Conservation (phyloP, 2,113 vertebrate species). For the Verasper variegatus region DNA sequence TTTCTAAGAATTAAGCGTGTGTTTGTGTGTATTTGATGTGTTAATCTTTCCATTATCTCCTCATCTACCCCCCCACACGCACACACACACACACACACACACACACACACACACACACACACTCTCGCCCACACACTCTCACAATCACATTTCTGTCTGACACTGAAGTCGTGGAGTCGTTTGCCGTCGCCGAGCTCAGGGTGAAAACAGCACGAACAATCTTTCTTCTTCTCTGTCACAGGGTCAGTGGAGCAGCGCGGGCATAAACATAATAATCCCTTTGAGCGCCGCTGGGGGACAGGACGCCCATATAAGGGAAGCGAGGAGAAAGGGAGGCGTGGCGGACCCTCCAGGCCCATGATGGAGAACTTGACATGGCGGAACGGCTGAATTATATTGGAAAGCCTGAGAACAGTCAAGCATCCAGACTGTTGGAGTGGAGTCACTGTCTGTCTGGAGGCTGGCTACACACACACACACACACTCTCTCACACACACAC, state of each 20-base stretch:
- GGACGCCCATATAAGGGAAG: conserved; percentile 76
- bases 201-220: conserved; percentile 52
- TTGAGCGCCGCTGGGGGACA: conserved; percentile 60
- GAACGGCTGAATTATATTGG: conserved; percentile 72
- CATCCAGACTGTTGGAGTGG: conserved; percentile 65
- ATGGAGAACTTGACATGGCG: conserved; percentile 68
- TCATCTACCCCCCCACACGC: neutral
- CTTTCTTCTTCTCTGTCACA: conserved; percentile 59
- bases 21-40: conserved; percentile 5
- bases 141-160: conserved; percentile 16
- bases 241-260: conserved; percentile 65
- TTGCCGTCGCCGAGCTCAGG: conserved; percentile 29
- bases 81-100: neutral
- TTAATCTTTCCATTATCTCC: conserved; percentile 13
- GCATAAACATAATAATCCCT: conserved; percentile 78
- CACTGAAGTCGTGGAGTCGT: conserved; percentile 29
- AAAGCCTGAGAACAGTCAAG: conserved; percentile 73
- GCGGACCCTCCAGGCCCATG: conserved; percentile 51
- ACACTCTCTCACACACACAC: conserved; percentile 15
- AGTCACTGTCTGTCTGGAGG: conserved; percentile 59
- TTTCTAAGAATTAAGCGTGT: neutral
- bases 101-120: conserved; percentile 25
- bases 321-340: conserved; percentile 77
- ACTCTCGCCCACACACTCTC: conserved; percentile 1
- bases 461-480: conserved; percentile 2